Evolutionary conservation across 2,113 vertebrate genomes (phyloP), one percentile per base, ranked within the genome.

Genomic region (Leuciscus idus): DNA sequence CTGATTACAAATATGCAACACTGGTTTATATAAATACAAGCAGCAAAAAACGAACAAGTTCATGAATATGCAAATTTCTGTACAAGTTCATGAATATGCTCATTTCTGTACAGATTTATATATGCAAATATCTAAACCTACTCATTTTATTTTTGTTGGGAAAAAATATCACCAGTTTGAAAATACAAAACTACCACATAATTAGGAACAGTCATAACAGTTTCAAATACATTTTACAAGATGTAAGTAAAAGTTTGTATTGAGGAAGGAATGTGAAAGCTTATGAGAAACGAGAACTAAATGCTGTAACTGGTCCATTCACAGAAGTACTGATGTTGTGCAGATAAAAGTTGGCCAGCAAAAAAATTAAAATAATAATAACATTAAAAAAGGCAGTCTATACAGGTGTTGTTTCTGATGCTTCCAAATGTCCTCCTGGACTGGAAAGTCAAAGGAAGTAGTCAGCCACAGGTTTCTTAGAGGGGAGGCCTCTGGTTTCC

Each of bases 391-490:
- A 21, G 7, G 2, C 3, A 70, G 43, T 48, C 19, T 28, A 46
- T 48, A 62, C 6, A 15, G 19, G 19, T 13, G 26, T 72, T 12
- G 68, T 12, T 73, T n/a, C 36, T 12, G 36, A 43, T 3, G 21
- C 21, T 79, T 79, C 21, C 30, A n/a, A 15, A 59, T 30, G 30
- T 30, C 21, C 48, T 30, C 26, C 74, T 17, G 9, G 26, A 28
- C 23, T 7, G 23, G 11, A 85, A 57, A 85, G 88, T 98, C 97
- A 99, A 95, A 99, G 96, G 93, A 99, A 99, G 91, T 99, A 99
- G 88, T 99, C 97, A 0, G 98, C 97, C 87, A 99, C 98, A 0
- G 98, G 97, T 89, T 98, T 99, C 94, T 99, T 99, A 89, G 98
- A 97, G 72, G 97, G 97, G 93, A 99, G 98, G 30, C 98, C 98